Base-by-base conservation (phyloP, 2,113 vertebrate genomes). In the Tiliqua scincoides region DNA sequence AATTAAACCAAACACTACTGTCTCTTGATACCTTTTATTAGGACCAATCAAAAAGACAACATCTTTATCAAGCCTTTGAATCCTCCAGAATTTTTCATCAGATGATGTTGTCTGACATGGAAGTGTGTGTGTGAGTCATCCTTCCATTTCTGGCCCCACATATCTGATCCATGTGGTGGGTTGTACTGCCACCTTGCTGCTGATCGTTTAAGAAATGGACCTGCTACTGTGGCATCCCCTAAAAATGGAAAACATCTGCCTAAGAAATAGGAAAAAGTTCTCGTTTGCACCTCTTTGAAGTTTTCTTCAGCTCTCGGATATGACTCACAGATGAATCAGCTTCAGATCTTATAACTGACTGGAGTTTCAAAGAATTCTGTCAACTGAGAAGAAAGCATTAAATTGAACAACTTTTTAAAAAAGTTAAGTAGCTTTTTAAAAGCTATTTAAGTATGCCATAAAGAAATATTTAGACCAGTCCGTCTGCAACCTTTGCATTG, bases 291-390 rank as follows among this genome's bases (percentile, higher is more conserved):
- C 37, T 11, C 40, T 94, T 88, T 87, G 83, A 68, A 74, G 78
- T 80, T 43, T 71, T 67, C 30, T 89, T 63, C 23, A 3, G 18
- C 59, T 78, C 3, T 65, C 61, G 75, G 63, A 82, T 91, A 52
- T 43, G 30, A 87, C 18, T n/a, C 89, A 79, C 2, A 72, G 78
- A 82, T 73, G 2, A 7, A 3, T 79, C 25, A 17, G 17, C 72
- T 91, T 85, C 2, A 63, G 61, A 85, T 86, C 32, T 1, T 18
- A 3, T 30, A 79, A 73, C 78, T 89, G 35, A 82, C 78, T 1
- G 1, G 17, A 57, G 8, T 80, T 89, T 92, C 87, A 77, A 35
- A 89, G 88, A 70, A 0, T 82, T n/a, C 52, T 80, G 77, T 20
- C 74, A 80, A 15, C 6, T 0, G 0, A 37, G 23, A 78, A 79